phyloP scores from a whole-genome alignment of 2,113 vertebrate species.

The Ranitomeya variabilis region DNA sequence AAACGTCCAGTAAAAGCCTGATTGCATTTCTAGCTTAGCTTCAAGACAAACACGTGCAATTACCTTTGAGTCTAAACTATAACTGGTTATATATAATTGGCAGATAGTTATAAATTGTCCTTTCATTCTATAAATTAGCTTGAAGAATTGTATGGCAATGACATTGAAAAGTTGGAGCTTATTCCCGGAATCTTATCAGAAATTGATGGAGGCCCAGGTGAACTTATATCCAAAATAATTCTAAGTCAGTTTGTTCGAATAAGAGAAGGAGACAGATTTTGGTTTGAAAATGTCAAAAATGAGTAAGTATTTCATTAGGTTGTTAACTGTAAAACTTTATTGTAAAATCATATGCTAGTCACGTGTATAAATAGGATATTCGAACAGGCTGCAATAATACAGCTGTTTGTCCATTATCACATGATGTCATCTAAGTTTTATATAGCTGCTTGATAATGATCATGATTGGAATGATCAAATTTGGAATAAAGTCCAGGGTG shows the following conservation, averaged over 20 bases:
- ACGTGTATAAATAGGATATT: neutral
- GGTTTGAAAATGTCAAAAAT: slow-evolving; percentile 93
- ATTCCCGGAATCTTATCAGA: slow-evolving; percentile 87
- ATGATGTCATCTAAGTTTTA: neutral
- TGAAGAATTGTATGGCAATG: slow-evolving; percentile 70
- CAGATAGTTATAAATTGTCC: neutral
- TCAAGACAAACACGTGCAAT: no score
- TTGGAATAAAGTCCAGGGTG: no score
- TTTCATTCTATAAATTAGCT: slow-evolving; percentile 53
- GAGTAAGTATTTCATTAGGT: slow-evolving; percentile 71
- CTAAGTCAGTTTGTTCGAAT: slow-evolving; percentile 88
- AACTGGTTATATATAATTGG: neutral
- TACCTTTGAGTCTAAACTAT: no score
- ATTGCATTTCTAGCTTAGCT: no score
- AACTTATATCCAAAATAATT: slow-evolving; percentile 81
- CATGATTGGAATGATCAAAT: no score
- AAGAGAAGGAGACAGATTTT: slow-evolving; percentile 91
- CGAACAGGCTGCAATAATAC: neutral
- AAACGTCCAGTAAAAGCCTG: no score
- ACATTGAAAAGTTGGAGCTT: slow-evolving; percentile 80
- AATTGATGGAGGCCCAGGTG: slow-evolving; percentile 66
- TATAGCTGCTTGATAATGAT: neutral
- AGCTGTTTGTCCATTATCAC: neutral
- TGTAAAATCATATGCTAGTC: neutral
- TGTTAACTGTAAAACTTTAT: neutral